phyloP scores from a whole-genome alignment of 2,888 invertebrate genomes.

The Geophilus truncorum region DNA sequence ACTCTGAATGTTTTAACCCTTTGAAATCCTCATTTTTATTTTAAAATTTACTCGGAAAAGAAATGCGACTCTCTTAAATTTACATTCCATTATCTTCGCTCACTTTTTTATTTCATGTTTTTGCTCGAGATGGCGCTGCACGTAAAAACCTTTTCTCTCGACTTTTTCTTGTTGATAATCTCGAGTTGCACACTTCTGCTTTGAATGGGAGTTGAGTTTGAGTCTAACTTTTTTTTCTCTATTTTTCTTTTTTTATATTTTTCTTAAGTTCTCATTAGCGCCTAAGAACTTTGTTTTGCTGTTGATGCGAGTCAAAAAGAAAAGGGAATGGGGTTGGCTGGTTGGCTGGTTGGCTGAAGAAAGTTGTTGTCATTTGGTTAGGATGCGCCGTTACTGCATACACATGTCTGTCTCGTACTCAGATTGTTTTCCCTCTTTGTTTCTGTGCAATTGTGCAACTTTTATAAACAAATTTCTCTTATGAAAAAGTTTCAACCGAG shows the following conservation, averaged over 20 bases:
- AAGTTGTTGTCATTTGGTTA: conserved; percentile 17
- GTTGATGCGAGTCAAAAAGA: not conserved
- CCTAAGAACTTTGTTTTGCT: conserved; percentile 27
- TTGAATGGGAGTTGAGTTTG: conserved; percentile 21
- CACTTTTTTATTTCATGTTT: not conserved
- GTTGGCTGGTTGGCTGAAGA: no score
- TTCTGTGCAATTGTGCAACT: not conserved
- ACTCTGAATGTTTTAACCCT: no score
- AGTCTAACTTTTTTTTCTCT: not conserved
- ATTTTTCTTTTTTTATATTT: not conserved
- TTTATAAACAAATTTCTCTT: not conserved
- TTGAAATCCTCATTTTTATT: no score
- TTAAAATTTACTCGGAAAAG: no score
- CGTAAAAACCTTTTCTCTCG: not conserved
- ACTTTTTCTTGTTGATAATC: conserved; percentile 14
- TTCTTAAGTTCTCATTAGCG: conserved; percentile 5
- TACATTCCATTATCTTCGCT: no score
- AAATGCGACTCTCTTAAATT: no score
- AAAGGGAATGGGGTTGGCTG: conserved; percentile 14
- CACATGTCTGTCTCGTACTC: not conserved
- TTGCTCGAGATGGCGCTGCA: not conserved
- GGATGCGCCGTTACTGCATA: not conserved
- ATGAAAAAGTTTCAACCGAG: not conserved
- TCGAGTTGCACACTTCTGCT: conserved; percentile 14
- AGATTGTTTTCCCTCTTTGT: not conserved